These are phyloP conservation scores for Bos taurus DNA, from an alignment of 2,113 vertebrate genomes.

Conservation along the genomic window ARS-UCD2.0 NC_037331.1:106430001-106430500, in stretches of 20 bases:
- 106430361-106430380: background rate
- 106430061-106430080: slow-evolving; percentile 55
- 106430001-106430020: slow-evolving; percentile 14
- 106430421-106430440: too few species aligned
- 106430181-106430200: background rate
- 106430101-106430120: slow-evolving; percentile 29
- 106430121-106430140: slow-evolving; percentile 47
- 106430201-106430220: background rate
- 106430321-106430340: background rate
- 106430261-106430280: background rate
- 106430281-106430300: background rate
- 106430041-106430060: slow-evolving; percentile 5
- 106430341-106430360: too few species aligned
- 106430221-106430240: background rate
- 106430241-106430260: background rate
- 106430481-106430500: background rate
- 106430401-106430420: background rate
- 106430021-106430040: background rate
- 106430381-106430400: background rate
- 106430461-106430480: background rate
- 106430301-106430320: background rate
- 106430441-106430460: background rate
- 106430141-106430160: slow-evolving; percentile 12
- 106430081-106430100: background rate
- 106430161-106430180: slow-evolving; percentile 6